These are phyloP conservation scores for Crotophaga sulcirostris DNA, from an alignment of 2,113 vertebrate genomes.

Conservation along the genomic window DNA sequence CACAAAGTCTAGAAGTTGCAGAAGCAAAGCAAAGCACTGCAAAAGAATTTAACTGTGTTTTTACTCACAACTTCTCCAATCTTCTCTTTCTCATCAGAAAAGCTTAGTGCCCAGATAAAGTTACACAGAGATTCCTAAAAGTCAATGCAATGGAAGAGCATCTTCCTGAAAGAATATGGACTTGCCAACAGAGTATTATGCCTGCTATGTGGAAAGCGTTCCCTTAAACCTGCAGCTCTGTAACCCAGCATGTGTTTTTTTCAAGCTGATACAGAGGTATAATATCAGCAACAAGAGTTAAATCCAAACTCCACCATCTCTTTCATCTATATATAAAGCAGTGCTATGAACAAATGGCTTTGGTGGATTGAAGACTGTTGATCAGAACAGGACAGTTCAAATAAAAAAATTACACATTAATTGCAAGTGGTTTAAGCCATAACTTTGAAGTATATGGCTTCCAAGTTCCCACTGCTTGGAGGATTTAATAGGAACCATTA, in stretches of 20 bases:
- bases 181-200: not conserved
- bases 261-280: not conserved
- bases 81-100: not conserved
- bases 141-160: not conserved
- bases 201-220: not conserved
- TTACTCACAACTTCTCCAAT: not conserved
- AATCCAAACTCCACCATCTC: not conserved
- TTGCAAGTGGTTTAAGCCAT: not conserved
- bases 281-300: not conserved
- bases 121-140: not conserved
- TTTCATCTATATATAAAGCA: not conserved
- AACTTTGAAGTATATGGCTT: not conserved
- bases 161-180: not conserved
- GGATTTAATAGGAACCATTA: not conserved
- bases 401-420: not conserved
- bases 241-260: not conserved
- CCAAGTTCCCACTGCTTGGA: not conserved
- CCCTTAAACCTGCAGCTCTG: not conserved
- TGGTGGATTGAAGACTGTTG: not conserved
- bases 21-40: not conserved
- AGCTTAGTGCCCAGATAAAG: not conserved
- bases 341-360: not conserved
- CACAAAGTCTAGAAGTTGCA: not conserved
- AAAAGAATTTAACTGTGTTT: not conserved
- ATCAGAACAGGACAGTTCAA: not conserved